Evolutionary conservation across 2,797 vertebrate species (phyloP).

Genomic region (Eulemur rubriventer): DNA sequence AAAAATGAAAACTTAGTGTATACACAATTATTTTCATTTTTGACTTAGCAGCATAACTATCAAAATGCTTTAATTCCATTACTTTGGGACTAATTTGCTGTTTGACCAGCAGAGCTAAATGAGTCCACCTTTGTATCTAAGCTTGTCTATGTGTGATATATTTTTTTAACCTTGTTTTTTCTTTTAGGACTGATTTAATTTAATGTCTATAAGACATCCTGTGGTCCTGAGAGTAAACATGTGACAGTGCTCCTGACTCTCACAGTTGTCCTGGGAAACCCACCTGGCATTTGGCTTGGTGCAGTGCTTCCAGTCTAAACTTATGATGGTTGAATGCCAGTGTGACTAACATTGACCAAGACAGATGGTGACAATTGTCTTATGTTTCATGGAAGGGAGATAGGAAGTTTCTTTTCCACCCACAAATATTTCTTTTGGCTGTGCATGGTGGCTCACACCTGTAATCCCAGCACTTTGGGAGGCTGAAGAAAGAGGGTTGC

Average conservation of each 20-base stretch:
- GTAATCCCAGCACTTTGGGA: not conserved
- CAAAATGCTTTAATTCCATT: not conserved
- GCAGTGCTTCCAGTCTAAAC: not conserved
- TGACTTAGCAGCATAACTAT: not conserved
- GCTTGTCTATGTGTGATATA: not conserved
- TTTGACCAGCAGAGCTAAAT: not conserved
- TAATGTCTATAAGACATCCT: not conserved
- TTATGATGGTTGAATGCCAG: not conserved
- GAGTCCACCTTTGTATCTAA: not conserved
- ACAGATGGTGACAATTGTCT: not conserved
- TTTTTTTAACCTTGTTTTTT: constrained; percentile 4
- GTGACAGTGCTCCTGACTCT: not conserved
- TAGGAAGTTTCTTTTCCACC: not conserved
- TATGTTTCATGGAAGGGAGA: not conserved
- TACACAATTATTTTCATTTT: constrained; percentile 30
- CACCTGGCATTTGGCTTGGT: not conserved
- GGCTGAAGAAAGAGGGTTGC: too few species aligned
- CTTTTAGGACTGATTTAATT: not conserved
- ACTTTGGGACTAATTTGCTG: not conserved
- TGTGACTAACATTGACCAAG: not conserved
- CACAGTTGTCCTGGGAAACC: not conserved
- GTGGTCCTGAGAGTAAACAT: not conserved
- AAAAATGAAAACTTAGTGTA: not conserved
- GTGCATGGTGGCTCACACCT: not conserved
- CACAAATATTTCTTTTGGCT: not conserved